Percentiles rank a stretch among this genome's conserved stretches.
These are phyloP conservation scores for Lasioglossum marginatum DNA, from an alignment of 2,888 invertebrate genomes.

Conservation along the genomic window DNA sequence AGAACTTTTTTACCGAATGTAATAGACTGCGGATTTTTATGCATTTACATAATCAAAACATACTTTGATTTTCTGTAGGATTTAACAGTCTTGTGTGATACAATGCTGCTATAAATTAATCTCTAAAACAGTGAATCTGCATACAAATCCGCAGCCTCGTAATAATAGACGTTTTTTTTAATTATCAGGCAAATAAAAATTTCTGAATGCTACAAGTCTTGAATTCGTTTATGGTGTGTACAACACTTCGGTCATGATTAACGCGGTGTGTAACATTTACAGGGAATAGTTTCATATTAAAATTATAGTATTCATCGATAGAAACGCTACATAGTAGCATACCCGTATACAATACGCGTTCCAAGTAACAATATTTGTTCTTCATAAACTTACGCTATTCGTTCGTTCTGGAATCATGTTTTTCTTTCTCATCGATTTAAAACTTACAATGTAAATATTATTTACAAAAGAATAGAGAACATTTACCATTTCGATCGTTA, in stretches of 20 bases:
- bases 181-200: conserved; percentile 35
- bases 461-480: conserved; percentile 55
- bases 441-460: conserved; percentile 21
- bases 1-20: conserved; percentile 25
- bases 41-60: neutral
- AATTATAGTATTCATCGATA: conserved; percentile 58
- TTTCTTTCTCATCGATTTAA: conserved; percentile 11
- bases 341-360: conserved; percentile 62
- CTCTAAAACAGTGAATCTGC: neutral
- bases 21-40: neutral
- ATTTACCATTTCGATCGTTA: conserved; percentile 40
- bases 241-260: conserved; percentile 39
- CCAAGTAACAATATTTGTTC: conserved; percentile 43
- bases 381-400: conserved; percentile 18
- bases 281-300: conserved; percentile 58
- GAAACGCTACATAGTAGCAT: conserved; percentile 70
- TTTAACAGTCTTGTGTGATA: neutral
- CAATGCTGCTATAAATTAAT: neutral
- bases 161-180: conserved; percentile 43
- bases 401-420: conserved; percentile 30
- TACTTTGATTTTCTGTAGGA: neutral
- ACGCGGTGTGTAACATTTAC: conserved; percentile 40
- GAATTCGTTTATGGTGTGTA: conserved; percentile 42
- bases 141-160: neutral
- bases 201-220: conserved; percentile 3